A percentile compares a stretch with the other conserved stretches of the same genome.
phyloP scores from a whole-genome alignment of 2,797 vertebrate genomes.

The Eulemur albifrons region DNA sequence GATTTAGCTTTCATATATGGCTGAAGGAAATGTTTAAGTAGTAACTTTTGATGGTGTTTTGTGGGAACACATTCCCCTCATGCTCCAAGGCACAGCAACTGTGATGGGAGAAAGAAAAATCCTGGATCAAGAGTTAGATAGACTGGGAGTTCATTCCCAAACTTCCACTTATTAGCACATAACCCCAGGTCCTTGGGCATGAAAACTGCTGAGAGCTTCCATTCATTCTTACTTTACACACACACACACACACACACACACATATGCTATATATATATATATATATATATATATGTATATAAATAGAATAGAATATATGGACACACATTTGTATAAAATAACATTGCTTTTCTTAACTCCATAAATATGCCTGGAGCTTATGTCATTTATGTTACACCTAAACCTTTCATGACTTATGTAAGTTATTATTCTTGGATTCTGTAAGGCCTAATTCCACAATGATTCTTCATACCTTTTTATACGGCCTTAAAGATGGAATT shows the following conservation, averaged over 20 bases:
- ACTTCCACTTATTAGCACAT: not conserved
- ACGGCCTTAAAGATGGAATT: constrained; percentile 43
- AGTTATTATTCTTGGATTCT: constrained; percentile 63
- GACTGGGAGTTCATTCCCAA: not conserved
- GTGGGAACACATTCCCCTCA: not conserved
- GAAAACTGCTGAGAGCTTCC: not conserved
- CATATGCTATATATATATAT: not conserved
- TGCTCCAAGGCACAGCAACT: not conserved
- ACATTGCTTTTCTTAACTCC: constrained; percentile 58
- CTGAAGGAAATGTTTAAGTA: not conserved
- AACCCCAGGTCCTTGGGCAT: not conserved
- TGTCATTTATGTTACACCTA: constrained; percentile 36
- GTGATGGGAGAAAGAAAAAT: not conserved
- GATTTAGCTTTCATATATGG: not conserved
- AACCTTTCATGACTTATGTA: constrained; percentile 55
- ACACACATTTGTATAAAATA: constrained; percentile 50
- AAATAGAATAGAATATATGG: too few relatives aligned
- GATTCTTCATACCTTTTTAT: constrained; percentile 42
- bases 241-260: too few relatives aligned
- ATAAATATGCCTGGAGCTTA: constrained; percentile 57
- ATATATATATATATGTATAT: not conserved
- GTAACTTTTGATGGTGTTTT: not conserved
- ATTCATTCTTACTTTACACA: constrained; percentile 52
- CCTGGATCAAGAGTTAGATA: not conserved
- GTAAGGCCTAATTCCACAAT: constrained; percentile 21